Evolutionary conservation across 2,888 invertebrate species (phyloP), one percentile per base, ranked within the genome.

Genomic region (Nephrotoma guestfalica): DNA sequence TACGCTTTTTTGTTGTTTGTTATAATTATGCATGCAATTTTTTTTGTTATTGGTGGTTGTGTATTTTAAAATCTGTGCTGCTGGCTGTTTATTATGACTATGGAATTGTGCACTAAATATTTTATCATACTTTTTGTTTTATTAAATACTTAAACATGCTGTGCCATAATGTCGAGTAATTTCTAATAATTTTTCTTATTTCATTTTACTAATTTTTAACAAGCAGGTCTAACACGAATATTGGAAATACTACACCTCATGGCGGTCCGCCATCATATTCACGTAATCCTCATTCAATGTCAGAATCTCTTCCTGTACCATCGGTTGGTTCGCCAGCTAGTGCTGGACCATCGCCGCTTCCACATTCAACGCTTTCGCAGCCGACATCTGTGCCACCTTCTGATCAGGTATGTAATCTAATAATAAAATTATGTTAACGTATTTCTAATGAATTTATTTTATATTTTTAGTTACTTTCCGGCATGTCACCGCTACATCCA

Each of bases 181-280:
- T 30, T 30, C 30, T 30, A 30, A 51, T 51, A 51, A 51, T 51
- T 15, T 11, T 9, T 30, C 11, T 71, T 71, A 3, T 71, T 71
- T 30, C 30, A 30, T 30, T 71, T 71, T 71, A 30, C 43, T 18
- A 41, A 86, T 88, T 87, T 86, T 86, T 83, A 89, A 90, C 86
- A 30, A 51, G 41, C 89, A 91, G 91, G 88, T 90, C 90, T 88
- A 89, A 89, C 86, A 91, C 91, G 6, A 89, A 89, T 86, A 91
- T 91, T 18, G 90, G 91, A 41, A 92, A 89, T 57, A 91, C 92
- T 88, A 94, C 94, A 86, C 94, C 94, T 42, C 93, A 93, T 86
- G 94, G 94, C 86, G 94, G 94, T 6, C 94, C 94, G n/a, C 94
- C 94, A 13, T 94, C 94, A 47, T 94, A 94, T 89, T 93, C 94